phyloP scores from a whole-genome alignment of 2,797 vertebrate species.

The Sebastes cheni region DNA sequence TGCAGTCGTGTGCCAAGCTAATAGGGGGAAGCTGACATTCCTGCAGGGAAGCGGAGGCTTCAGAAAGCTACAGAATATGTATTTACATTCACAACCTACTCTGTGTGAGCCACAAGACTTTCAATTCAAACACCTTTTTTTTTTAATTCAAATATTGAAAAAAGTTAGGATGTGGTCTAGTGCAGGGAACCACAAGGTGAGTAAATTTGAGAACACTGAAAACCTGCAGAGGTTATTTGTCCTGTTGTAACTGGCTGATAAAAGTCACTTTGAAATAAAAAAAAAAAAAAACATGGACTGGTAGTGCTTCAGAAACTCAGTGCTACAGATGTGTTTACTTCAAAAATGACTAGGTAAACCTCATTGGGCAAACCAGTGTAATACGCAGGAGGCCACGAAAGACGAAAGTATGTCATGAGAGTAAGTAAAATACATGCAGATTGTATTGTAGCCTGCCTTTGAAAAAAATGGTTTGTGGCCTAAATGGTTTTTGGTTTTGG shows the following conservation, averaged over 20 bases:
- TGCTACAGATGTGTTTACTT: neutral
- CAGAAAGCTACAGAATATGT: constrained; percentile 75
- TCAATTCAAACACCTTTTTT: constrained; percentile 36
- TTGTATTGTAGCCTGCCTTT: neutral
- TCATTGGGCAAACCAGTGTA: neutral
- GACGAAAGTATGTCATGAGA: neutral
- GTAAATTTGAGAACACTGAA: constrained; percentile 11
- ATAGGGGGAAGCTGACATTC: constrained; percentile 87
- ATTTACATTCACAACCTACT: constrained; percentile 52
- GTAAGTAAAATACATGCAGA: neutral
- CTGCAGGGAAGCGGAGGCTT: constrained; percentile 77
- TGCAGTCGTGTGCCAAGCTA: constrained; percentile 85
- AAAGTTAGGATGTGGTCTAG: constrained; percentile 46
- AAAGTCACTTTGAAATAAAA: constrained; percentile 12
- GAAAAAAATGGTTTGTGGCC: neutral
- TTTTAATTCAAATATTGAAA: constrained; percentile 13
- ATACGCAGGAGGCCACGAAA: neutral
- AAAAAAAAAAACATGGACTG: neutral
- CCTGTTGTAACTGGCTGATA: constrained; percentile 7
- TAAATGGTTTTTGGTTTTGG: neutral
- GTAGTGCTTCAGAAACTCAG: neutral
- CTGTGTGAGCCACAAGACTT: constrained; percentile 29
- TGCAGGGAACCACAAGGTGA: neutral
- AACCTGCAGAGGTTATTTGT: constrained; percentile 3
- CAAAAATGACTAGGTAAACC: neutral